Evolutionary conservation across 37 sponge, comb jelly and placozoan genomes (phyloP), one percentile per base, ranked within the genome.

Genomic region (Amphimedon queenslandica): DNA sequence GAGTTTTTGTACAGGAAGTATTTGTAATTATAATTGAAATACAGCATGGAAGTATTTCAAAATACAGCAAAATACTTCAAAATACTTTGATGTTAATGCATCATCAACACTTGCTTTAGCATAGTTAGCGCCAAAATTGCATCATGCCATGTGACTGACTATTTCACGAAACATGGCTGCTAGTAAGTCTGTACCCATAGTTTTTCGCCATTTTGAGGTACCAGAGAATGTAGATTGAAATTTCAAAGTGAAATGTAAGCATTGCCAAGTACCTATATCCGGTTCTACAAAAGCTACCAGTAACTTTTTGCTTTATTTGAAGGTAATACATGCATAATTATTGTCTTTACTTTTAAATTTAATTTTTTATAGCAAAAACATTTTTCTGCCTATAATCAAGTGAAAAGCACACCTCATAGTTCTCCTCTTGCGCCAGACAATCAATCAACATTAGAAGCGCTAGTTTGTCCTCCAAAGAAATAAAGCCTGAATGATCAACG

Each of bases 201-300:
- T n/a, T n/a, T n/a, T n/a, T n/a, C 51, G 13, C 51, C 72, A 71
- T 38, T 68, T 37, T 38, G 37, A 68, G 42, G 29, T 42, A 18
- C 72, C 53, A 71, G 72, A 71, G 42, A 71, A 53, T 37, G 31
- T 71, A 42, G 72, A 71, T 40, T 35, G 42, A 23, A 40, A 71
- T n/a, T 41, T 71, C 47, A 71, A 71, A 40, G 47, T 53, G 51
- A 71, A 68, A 71, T 71, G 53, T 40, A 71, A 71, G 51, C 42
- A 71, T 40, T 71, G 72, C 32, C 72, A 37, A 47, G 25, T 30
- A 40, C 55, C 42, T 43, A 71, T 71, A 47, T 41, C 72, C 40
- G 43, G 47, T 40, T 71, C 72, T 71, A 11, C 42, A 35, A 31
- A 53, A 25, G 51, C 72, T 30, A 71, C 72, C 40, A 71, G 55